Evolutionary conservation across 2,113 vertebrate species (phyloP).

Genomic region (Ramphastos sulfuratus): DNA sequence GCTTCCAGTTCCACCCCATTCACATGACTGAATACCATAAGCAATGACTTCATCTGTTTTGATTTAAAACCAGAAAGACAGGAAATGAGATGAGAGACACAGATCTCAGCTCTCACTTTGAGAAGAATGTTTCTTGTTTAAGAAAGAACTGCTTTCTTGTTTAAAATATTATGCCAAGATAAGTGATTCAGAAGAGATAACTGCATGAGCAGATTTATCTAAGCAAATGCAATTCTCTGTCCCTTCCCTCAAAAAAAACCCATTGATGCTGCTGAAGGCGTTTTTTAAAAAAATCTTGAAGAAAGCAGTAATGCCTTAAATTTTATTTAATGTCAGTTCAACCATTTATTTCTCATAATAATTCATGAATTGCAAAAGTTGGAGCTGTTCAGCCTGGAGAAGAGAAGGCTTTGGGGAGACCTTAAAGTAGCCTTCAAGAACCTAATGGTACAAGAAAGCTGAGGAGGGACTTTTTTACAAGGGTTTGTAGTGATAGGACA

Average conservation of each 20-base stretch:
- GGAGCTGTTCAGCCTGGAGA: no score
- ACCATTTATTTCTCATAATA: no score
- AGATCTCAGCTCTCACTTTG: neutral
- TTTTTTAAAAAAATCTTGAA: no score
- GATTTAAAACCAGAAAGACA: conserved; percentile 18
- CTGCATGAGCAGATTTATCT: neutral
- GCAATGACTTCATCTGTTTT: neutral
- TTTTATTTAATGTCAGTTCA: no score
- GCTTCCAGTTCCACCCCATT: neutral
- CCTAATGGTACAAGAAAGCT: no score
- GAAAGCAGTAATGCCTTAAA: no score
- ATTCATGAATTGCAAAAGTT: no score
- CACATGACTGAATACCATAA: neutral
- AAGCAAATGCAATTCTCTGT: neutral
- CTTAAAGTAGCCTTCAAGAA: no score
- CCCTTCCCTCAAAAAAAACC: neutral
- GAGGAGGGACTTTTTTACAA: no score
- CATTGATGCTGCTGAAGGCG: no score
- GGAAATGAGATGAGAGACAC: conserved; percentile 12
- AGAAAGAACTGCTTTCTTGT: neutral
- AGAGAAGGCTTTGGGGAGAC: no score
- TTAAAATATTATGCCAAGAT: neutral
- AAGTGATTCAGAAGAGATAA: neutral
- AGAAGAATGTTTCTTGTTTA: conserved; percentile 12
- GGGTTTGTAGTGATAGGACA: no score